Conservation (phyloP, 2,888 invertebrate genomes). For the Sphaerophoria rueppellii region DNA sequence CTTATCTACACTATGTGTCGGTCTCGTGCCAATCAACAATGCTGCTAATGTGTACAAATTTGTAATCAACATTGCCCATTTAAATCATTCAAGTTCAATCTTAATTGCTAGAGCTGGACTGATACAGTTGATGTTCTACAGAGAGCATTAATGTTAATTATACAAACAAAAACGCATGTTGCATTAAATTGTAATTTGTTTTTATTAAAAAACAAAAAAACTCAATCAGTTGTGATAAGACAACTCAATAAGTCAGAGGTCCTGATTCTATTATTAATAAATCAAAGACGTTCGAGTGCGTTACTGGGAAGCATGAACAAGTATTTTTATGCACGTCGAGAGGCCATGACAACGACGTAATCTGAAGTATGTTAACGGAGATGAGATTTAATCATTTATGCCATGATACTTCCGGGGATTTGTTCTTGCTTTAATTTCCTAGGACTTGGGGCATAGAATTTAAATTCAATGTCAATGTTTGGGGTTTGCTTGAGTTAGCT, state of each 20-base stretch:
- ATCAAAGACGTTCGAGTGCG: neutral
- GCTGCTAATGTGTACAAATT: constrained; percentile 31
- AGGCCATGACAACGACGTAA: no score
- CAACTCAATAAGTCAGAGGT: constrained; percentile 3
- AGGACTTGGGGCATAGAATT: neutral
- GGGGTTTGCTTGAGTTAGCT: neutral
- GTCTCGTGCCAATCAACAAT: constrained; percentile 48
- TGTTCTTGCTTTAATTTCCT: neutral
- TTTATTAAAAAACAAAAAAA: constrained; percentile 52
- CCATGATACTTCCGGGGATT: neutral
- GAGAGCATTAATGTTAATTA: constrained; percentile 38
- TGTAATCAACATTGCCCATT: constrained; percentile 48
- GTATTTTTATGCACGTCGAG: neutral
- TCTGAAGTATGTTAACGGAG: neutral
- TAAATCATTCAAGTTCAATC: constrained; percentile 58
- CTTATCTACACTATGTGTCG: constrained; percentile 29
- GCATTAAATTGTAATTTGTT: constrained; percentile 62
- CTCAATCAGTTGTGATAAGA: constrained; percentile 41
- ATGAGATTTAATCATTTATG: neutral
- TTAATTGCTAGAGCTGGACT: constrained; percentile 31
- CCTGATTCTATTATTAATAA: neutral
- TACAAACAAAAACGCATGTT: constrained; percentile 43
- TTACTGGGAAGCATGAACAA: neutral
- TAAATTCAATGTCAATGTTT: neutral
- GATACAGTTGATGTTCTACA: neutral